These are phyloP conservation scores for Epizoanthus illoricatus DNA, from an alignment of 92 coral and sea anemone genomes.

Conservation along the genomic window DNA sequence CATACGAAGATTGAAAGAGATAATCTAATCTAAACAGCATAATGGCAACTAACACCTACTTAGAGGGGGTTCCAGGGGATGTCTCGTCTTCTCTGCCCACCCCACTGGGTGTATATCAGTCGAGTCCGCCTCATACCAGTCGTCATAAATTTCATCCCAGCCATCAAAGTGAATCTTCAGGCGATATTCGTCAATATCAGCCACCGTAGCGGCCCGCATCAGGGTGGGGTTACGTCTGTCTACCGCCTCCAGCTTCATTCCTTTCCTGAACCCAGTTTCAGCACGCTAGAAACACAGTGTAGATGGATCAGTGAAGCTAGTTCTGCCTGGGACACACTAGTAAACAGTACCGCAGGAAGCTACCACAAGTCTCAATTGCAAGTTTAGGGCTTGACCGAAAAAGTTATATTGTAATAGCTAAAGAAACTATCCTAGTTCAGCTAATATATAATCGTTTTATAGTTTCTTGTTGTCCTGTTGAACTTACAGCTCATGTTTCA, in stretches of 20 bases:
- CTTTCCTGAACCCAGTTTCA: conserved; percentile 71
- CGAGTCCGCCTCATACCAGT: conserved; percentile 96
- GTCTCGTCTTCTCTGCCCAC: conserved; percentile 89
- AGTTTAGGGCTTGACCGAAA: too few species aligned
- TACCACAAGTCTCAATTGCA: too few species aligned
- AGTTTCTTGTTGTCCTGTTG: too few species aligned
- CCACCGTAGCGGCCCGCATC: conserved; percentile 84
- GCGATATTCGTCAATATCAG: conserved; percentile 72
- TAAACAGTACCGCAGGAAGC: too few species aligned
- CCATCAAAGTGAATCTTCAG: conserved; percentile 90
- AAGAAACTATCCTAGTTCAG: too few species aligned
- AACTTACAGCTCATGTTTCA: too few species aligned
- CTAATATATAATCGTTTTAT: too few species aligned
- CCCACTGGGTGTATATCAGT: conserved; percentile 87
- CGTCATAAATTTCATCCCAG: conserved; percentile 98
- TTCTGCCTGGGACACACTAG: not conserved
- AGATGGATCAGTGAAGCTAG: not conserved
- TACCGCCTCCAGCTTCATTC: conserved; percentile 90
- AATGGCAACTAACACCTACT: conserved; percentile 56
- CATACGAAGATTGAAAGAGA: too few species aligned
- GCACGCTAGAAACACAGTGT: conserved; percentile 59
- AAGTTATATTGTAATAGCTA: too few species aligned
- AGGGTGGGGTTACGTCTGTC: conserved; percentile 93
- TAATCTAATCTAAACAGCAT: too few species aligned
- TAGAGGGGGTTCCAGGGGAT: conserved; percentile 96